phyloP scores from a whole-genome alignment of 2,888 invertebrate genomes.

The Oscheius onirici region DNA sequence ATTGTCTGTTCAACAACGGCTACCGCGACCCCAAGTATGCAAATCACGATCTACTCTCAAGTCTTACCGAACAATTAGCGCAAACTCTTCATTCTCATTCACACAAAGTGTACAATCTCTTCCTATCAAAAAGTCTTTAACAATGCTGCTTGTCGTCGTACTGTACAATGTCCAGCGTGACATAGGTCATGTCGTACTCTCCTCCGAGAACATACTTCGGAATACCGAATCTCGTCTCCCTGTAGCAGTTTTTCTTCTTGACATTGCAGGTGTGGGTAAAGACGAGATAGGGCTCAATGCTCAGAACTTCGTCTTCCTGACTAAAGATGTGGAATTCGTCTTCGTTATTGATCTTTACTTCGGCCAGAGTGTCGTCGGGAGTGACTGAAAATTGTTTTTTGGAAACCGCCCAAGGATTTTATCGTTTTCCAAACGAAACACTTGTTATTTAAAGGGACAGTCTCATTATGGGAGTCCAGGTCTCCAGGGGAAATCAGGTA shows the following conservation, averaged over 20 bases:
- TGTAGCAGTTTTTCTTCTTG: constrained; percentile 32
- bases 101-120: too few species aligned
- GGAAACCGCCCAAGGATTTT: too few species aligned
- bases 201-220: constrained; percentile 45
- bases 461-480: too few species aligned
- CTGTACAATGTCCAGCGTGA: constrained; percentile 44
- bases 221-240: constrained; percentile 27
- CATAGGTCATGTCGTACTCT: constrained; percentile 53
- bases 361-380: constrained; percentile 51
- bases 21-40: too few species aligned
- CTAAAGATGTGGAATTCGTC: constrained; percentile 57
- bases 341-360: constrained; percentile 49
- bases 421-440: too few species aligned
- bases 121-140: too few species aligned
- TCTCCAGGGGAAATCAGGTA: too few species aligned
- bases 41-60: too few species aligned
- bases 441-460: too few species aligned
- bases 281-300: constrained; percentile 25
- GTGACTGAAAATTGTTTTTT: constrained; percentile 54
- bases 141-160: constrained; percentile 47
- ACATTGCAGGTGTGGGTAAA: constrained; percentile 26
- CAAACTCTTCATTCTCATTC: too few species aligned
- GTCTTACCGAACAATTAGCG: too few species aligned
- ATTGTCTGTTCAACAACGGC: too few species aligned
- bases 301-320: constrained; percentile 28